A percentile compares a stretch with the other conserved stretches of the same genome.
phyloP scores from a whole-genome alignment of 1,140 invertebrate species.

The Tetranychus cinnabarinus region DNA sequence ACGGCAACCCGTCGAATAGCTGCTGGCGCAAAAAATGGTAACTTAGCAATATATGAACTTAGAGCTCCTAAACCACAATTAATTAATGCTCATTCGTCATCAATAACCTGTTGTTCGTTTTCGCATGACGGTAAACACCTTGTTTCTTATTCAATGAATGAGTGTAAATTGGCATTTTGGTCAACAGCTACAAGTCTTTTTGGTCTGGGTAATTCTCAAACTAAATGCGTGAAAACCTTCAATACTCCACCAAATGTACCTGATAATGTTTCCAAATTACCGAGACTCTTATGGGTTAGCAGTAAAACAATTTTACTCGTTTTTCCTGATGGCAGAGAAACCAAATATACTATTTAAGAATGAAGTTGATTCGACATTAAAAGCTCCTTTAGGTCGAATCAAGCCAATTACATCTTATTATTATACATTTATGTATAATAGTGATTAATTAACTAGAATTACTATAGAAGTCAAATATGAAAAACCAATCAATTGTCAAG shows the following conservation, averaged over 20 bases:
- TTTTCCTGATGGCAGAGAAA: constrained; percentile 73
- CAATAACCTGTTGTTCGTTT: constrained; percentile 78
- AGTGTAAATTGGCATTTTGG: constrained; percentile 93
- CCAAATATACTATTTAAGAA: constrained; percentile 28
- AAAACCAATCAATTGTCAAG: too few species aligned
- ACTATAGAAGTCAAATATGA: too few species aligned
- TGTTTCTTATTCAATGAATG: constrained; percentile 78
- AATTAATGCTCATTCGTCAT: constrained; percentile 50
- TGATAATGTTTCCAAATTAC: constrained; percentile 23
- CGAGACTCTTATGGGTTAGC: constrained; percentile 71
- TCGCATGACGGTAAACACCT: constrained; percentile 92
- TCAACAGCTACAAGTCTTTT: constrained; percentile 64
- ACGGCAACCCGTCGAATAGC: constrained; percentile 72
- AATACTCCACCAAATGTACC: constrained; percentile 71
- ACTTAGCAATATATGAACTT: constrained; percentile 81
- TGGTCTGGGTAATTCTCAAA: constrained; percentile 67
- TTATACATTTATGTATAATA: too few species aligned
- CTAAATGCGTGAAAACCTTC: constrained; percentile 73
- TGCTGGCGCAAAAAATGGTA: constrained; percentile 75
- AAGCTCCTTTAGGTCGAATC: too few species aligned
- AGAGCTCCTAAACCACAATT: constrained; percentile 57
- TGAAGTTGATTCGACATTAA: too few species aligned
- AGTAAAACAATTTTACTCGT: constrained; percentile 71
- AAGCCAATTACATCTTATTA: too few species aligned
- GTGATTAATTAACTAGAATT: too few species aligned